Conservation (phyloP, 2,888 invertebrate genomes). For the Lypha dubia region DNA sequence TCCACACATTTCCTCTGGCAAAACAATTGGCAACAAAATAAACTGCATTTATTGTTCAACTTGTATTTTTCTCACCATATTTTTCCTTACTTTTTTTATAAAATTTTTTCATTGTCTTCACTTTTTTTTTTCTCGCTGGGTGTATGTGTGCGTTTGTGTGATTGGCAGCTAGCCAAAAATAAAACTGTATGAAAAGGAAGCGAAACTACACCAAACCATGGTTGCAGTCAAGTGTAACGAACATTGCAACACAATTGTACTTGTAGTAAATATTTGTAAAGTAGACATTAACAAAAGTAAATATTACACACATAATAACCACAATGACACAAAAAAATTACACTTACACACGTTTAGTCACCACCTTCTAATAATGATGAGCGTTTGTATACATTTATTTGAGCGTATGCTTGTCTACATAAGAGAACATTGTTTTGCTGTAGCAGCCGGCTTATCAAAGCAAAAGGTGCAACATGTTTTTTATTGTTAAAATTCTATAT, state of each 20-base stretch:
- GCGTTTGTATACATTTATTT: background rate
- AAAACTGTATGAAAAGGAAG: background rate
- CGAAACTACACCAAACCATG: slow-evolving; percentile 14
- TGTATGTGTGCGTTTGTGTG: slow-evolving; percentile 60
- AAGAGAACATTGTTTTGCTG: slow-evolving; percentile 33
- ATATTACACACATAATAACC: slow-evolving; percentile 14
- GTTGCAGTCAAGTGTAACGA: slow-evolving; percentile 56
- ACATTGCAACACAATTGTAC: slow-evolving; percentile 58
- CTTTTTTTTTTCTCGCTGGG: slow-evolving; percentile 11
- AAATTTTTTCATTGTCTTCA: slow-evolving; percentile 27
- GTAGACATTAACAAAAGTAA: slow-evolving; percentile 67
- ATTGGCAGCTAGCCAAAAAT: slow-evolving; percentile 71
- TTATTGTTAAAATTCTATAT: slow-evolving; percentile 47
- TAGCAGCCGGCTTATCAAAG: slow-evolving; percentile 55
- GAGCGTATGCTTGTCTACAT: background rate
- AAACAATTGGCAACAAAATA: slow-evolving; percentile 69
- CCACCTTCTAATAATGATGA: background rate
- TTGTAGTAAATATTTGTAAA: slow-evolving; percentile 65
- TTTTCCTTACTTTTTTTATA: background rate
- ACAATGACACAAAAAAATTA: background rate
- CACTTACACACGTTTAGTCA: slow-evolving; percentile 25
- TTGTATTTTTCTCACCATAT: slow-evolving; percentile 36
- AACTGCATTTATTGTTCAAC: slow-evolving; percentile 68
- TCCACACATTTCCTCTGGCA: slow-evolving; percentile 54
- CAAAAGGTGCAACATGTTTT: slow-evolving; percentile 61